These are phyloP conservation scores for Tetanocera ferruginea DNA, from an alignment of 2,888 invertebrate species.

Conservation along the genomic window DNA sequence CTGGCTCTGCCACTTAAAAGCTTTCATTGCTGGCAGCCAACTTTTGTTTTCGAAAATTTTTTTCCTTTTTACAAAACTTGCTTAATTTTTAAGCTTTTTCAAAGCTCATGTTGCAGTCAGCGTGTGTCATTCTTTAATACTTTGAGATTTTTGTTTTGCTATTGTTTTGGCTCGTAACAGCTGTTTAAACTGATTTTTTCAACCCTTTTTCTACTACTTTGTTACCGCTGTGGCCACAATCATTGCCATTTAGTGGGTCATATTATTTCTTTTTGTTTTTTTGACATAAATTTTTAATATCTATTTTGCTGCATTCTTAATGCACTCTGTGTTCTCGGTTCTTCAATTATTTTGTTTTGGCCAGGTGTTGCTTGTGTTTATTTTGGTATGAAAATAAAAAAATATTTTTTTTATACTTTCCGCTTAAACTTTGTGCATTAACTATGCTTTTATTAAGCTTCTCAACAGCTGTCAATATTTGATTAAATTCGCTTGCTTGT, in stretches of 20 bases:
- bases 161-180: too few species aligned
- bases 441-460: conserved; percentile 18
- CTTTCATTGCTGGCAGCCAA: neutral
- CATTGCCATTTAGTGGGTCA: neutral
- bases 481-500: conserved; percentile 9
- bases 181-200: neutral
- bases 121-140: too few species aligned
- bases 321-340: neutral
- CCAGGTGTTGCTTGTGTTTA: neutral
- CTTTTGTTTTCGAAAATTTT: neutral
- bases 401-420: neutral
- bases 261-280: too few species aligned
- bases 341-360: neutral
- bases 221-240: neutral
- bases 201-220: neutral
- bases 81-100: neutral
- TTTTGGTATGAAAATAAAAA: neutral
- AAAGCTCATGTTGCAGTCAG: neutral
- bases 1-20: neutral
- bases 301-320: neutral
- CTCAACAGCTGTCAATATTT: conserved; percentile 14
- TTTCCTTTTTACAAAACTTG: neutral
- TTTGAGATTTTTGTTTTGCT: neutral
- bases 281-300: neutral
- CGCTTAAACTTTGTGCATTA: neutral